These are phyloP conservation scores for Coleophora deauratella DNA, from an alignment of 2,888 invertebrate genomes.

Conservation along the genomic window DNA sequence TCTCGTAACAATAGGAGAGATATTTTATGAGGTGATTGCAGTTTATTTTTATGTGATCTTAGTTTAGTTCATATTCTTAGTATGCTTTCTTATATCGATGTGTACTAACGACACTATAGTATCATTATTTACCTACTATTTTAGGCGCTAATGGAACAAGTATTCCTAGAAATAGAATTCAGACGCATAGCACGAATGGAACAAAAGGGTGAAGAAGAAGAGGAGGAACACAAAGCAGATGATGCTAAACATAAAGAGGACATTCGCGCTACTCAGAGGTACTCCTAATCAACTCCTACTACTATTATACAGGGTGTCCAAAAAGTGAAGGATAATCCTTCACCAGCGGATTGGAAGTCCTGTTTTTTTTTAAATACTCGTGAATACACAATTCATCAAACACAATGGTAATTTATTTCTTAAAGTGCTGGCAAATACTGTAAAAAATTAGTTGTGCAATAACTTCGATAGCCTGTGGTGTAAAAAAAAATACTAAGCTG, in stretches of 20 bases:
- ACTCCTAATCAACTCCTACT: neutral
- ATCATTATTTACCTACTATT: constrained; percentile 4
- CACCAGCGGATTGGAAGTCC: neutral
- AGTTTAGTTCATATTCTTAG: neutral
- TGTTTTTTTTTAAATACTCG: too few species aligned
- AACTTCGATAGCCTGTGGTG: too few species aligned
- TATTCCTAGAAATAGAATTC: constrained; percentile 34
- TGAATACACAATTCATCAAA: too few species aligned
- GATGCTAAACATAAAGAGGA: too few species aligned
- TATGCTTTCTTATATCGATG: neutral
- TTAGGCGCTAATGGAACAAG: constrained; percentile 35
- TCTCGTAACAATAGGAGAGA: constrained; percentile 33
- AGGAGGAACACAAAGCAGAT: constrained; percentile 11
- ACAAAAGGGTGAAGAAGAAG: constrained; percentile 21
- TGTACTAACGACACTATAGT: neutral
- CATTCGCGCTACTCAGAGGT: constrained; percentile 42
- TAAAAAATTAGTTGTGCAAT: too few species aligned
- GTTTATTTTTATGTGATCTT: too few species aligned
- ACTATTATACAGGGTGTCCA: too few species aligned
- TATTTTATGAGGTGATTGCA: constrained; percentile 39
- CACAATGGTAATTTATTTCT: too few species aligned
- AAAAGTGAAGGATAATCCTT: too few species aligned
- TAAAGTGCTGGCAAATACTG: too few species aligned
- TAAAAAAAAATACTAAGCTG: too few species aligned
- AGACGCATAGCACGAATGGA: constrained; percentile 23